Conservation (phyloP, 92 coral and sea anemone genomes). For the Phenganax marumi region DNA sequence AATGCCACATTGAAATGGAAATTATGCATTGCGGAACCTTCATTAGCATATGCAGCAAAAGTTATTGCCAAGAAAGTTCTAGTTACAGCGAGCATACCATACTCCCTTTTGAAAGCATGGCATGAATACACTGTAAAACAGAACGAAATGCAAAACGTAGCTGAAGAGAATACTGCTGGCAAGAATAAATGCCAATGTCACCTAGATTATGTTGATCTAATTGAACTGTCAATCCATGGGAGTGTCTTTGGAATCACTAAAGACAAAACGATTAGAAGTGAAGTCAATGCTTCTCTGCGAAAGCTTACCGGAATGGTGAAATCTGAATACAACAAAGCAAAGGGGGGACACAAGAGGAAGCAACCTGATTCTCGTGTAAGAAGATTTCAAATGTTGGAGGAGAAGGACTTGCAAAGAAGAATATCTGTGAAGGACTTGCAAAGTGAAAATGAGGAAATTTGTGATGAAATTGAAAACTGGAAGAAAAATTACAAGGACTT, state of each 20-base stretch:
- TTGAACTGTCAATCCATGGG: slow-evolving; percentile 57
- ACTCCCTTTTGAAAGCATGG: slow-evolving; percentile 57
- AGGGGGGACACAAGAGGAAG: slow-evolving; percentile 40
- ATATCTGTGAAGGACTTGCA: slow-evolving; percentile 33
- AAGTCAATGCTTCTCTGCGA: slow-evolving; percentile 45
- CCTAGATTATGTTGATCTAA: slow-evolving; percentile 47
- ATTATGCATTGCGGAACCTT: slow-evolving; percentile 52
- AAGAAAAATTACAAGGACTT: slow-evolving; percentile 48
- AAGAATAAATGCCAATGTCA: slow-evolving; percentile 6
- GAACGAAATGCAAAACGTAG: slow-evolving; percentile 9
- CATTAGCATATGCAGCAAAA: slow-evolving; percentile 61
- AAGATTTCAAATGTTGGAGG: slow-evolving; percentile 61
- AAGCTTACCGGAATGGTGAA: slow-evolving; percentile 56
- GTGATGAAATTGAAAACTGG: slow-evolving; percentile 55
- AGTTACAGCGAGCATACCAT: slow-evolving; percentile 59
- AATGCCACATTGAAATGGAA: slow-evolving; percentile 53
- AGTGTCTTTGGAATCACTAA: slow-evolving; percentile 51
- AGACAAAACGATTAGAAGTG: slow-evolving; percentile 36
- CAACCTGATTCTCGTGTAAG: slow-evolving; percentile 50
- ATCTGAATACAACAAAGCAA: slow-evolving; percentile 47
- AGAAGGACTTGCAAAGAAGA: no score
- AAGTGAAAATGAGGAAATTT: slow-evolving; percentile 39
- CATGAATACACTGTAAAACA: slow-evolving; percentile 50
- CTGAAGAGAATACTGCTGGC: neutral
- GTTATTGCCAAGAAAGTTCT: slow-evolving; percentile 56